These are phyloP conservation scores for Eupristina koningsbergeri DNA, from an alignment of 1,140 invertebrate genomes.

Conservation along the genomic window DNA sequence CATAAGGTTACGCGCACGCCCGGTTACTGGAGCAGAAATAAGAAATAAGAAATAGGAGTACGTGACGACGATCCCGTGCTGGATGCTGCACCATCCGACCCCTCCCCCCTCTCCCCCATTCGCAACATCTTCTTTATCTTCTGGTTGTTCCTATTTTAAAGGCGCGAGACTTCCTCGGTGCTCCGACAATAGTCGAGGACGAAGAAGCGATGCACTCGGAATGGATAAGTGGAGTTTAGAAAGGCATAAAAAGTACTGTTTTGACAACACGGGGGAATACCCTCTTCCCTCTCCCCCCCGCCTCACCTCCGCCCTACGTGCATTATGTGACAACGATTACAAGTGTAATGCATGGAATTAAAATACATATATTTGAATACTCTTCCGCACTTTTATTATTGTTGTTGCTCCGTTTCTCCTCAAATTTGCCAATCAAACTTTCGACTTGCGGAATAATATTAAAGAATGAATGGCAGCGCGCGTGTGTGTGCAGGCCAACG, in stretches of 20 bases:
- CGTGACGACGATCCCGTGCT: no score
- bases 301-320: no score
- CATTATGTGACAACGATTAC: neutral
- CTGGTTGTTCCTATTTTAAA: neutral
- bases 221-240: neutral
- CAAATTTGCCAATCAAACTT: neutral
- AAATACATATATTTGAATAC: neutral
- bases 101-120: neutral
- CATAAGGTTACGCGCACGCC: slow-evolving; percentile 64
- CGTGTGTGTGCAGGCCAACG: no score
- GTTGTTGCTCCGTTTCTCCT: neutral
- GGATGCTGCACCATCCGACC: no score
- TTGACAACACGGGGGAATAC: neutral
- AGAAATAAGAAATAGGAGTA: slow-evolving; percentile 41
- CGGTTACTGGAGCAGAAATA: slow-evolving; percentile 65
- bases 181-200: neutral
- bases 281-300: no score
- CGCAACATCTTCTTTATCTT: slow-evolving; percentile 5
- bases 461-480: neutral
- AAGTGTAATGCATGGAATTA: neutral
- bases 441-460: no score
- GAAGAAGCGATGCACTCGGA: neutral
- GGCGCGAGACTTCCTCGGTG: neutral
- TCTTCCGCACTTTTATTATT: neutral
- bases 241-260: neutral